Percentiles rank a stretch among this genome's conserved stretches.
phyloP scores from a whole-genome alignment of 2,113 vertebrate species.

The Melanocharis versteri region DNA sequence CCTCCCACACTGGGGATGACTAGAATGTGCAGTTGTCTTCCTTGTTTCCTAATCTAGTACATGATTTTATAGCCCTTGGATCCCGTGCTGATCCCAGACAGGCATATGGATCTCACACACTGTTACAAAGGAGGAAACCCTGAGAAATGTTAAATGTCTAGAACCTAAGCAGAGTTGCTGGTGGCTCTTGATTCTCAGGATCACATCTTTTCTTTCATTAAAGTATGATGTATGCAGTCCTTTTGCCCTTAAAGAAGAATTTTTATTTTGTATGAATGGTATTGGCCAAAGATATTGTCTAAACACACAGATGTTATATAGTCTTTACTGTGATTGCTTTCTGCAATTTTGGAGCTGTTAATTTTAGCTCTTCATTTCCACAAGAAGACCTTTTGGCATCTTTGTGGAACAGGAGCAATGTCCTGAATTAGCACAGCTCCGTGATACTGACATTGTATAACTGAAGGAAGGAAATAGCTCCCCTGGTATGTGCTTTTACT shows the following conservation, averaged over 20 bases:
- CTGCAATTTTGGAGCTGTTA: not conserved
- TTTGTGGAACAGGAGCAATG: constrained; percentile 27
- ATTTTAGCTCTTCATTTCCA: constrained; percentile 43
- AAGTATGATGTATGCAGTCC: not conserved
- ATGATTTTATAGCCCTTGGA: constrained; percentile 9
- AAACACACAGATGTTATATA: not conserved
- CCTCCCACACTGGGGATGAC: constrained; percentile 30
- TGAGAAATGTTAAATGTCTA: not conserved
- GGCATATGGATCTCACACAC: not conserved
- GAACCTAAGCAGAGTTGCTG: not conserved
- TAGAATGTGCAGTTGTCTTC: constrained; percentile 60
- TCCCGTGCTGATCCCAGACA: not conserved
- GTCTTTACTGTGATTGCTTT: not conserved
- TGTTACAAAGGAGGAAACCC: not conserved
- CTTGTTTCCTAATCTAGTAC: constrained; percentile 41
- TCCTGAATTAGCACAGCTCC: constrained; percentile 55
- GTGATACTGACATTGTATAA: not conserved
- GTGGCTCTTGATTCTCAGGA: not conserved
- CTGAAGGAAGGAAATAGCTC: constrained; percentile 54
- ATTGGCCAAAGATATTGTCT: not conserved
- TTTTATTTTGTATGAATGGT: not conserved
- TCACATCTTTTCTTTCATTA: not conserved
- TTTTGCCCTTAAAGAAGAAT: not conserved
- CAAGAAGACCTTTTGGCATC: constrained; percentile 50
- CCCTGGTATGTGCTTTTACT: not conserved